Conservation (phyloP, 1,140 invertebrate species). For the Archivesica marissinica region DNA sequence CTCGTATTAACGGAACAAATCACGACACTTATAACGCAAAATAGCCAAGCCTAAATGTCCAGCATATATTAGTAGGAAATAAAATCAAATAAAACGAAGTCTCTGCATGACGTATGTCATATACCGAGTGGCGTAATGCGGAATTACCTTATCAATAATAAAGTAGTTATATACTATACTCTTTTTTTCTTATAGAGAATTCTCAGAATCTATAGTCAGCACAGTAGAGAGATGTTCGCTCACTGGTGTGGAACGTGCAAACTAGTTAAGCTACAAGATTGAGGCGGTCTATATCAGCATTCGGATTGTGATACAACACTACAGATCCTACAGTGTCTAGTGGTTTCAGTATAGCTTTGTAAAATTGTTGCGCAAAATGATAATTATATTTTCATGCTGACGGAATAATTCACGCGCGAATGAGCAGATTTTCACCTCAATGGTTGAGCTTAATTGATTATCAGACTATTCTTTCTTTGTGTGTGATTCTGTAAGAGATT, state of each 20-base stretch:
- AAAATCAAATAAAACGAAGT: too few relatives aligned
- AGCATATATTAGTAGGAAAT: too few relatives aligned
- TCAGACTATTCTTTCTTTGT: neutral
- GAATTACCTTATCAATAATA: too few relatives aligned
- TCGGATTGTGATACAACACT: neutral
- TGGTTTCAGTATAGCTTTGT: neutral
- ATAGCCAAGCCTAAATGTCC: too few relatives aligned
- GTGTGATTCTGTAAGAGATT: neutral
- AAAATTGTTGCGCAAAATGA: conserved; percentile 8
- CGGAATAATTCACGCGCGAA: conserved; percentile 22
- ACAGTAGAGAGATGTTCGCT: neutral
- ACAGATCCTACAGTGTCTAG: neutral
- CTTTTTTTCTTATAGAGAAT: conserved; percentile 14
- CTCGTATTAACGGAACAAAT: too few relatives aligned
- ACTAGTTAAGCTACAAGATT: neutral
- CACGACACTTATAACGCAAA: too few relatives aligned
- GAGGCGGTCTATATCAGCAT: neutral
- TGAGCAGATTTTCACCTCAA: conserved; percentile 21
- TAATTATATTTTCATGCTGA: conserved; percentile 21
- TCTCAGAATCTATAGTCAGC: neutral
- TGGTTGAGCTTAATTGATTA: conserved; percentile 20
- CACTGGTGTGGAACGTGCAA: neutral
- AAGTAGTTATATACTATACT: too few relatives aligned
- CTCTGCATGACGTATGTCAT: too few relatives aligned
- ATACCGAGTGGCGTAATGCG: too few relatives aligned